These are phyloP conservation scores for Catocala fraxini DNA, from an alignment of 2,888 invertebrate genomes.

Conservation along the genomic window DNA sequence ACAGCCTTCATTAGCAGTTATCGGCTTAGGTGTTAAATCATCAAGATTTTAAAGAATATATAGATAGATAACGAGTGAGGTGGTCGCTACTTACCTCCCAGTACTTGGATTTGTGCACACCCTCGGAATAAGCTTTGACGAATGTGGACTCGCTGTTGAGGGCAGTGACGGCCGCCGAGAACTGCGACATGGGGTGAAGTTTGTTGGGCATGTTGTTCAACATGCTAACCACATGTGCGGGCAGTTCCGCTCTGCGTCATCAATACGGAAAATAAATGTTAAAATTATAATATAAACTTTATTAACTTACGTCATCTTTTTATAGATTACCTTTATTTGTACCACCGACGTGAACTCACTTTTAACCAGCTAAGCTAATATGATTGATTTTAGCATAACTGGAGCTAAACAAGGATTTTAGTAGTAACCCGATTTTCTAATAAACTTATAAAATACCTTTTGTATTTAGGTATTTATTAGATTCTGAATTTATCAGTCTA, in stretches of 20 bases:
- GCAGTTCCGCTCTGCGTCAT: constrained; percentile 92
- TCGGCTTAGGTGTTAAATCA: too few species aligned
- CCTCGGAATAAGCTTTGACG: constrained; percentile 95
- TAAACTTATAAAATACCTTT: too few species aligned
- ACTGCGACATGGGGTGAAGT: constrained; percentile 98
- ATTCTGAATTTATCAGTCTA: too few species aligned
- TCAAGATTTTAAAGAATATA: background rate
- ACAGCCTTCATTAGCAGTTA: too few species aligned
- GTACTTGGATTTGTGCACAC: constrained; percentile 95
- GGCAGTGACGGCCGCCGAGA: constrained; percentile 96
- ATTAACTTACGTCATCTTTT: too few species aligned
- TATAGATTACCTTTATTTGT: too few species aligned
- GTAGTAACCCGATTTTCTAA: too few species aligned
- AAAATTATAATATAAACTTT: background rate
- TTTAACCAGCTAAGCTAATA: too few species aligned
- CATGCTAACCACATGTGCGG: constrained; percentile 97
- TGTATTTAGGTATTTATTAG: too few species aligned
- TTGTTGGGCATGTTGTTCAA: constrained; percentile 96
- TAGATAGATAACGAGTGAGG: background rate
- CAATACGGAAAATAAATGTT: background rate
- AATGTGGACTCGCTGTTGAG: constrained; percentile 97
- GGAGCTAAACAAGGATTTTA: too few species aligned
- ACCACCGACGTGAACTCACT: too few species aligned
- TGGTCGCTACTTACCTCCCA: constrained; percentile 90
- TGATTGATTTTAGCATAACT: too few species aligned